Evolutionary conservation across 2,797 vertebrate species (phyloP), one percentile per base, ranked within the genome.

Genomic region (Tiaroga cobitis): DNA sequence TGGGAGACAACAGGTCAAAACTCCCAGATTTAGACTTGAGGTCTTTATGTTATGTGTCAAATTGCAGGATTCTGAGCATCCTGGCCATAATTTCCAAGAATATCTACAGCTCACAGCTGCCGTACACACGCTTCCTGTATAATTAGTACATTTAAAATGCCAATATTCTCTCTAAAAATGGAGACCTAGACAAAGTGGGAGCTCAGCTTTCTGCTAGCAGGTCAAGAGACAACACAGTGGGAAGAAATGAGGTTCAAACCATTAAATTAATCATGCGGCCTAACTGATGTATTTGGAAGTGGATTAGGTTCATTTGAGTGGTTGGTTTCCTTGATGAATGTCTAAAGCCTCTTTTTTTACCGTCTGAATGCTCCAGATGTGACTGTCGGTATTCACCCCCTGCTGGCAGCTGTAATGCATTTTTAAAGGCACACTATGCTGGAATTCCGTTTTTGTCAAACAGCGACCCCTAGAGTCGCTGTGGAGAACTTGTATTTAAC

Each of bases 211-310:
- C 84, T 88, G 84, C 61, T 73, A 80, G 86, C 80, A 86, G 86
- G 89, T 92, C 89, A 51, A 89, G 88, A 92, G 89, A 92, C 87
- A 88, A 88, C 92, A 86, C 90, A 91, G 90, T 89, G 67, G 72
- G 84, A 89, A 77, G 90, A 91, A 93, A 92, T 93, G 87, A 93
- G 90, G 90, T 89, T 82, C 90, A 90, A 90, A 91, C 86, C 89
- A 92, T 92, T 92, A 91, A 91, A 91, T 93, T 89, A 94, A 93
- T 94, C 88, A 94, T 92, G 82, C 82, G 85, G 89, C 85, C 87
- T 70, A 88, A 92, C 89, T 88, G 87, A 89, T 89, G 89, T 92
- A 89, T 92, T 93, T 92, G 91, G 91, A 77, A 90, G 85, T 89
- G 90, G 89, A 90, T 89, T 89, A 81, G 85, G 89, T 89, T 92